Evolutionary conservation across 2,113 vertebrate genomes (phyloP), one percentile per base, ranked within the genome.

Genomic region (Triplophysa rosa): DNA sequence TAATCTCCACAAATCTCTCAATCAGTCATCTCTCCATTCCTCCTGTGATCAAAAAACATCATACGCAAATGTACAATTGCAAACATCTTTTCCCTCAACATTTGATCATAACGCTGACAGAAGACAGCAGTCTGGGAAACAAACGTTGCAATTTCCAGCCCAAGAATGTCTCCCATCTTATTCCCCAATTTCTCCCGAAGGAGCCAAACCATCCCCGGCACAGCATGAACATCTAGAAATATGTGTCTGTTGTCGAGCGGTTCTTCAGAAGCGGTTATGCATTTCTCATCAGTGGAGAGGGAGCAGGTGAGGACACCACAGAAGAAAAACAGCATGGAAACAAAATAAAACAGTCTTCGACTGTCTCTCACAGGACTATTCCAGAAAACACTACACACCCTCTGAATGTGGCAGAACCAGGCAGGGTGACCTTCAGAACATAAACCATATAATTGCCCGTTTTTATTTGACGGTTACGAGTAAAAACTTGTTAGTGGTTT

Each of bases 401-500:
- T 42, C 61, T 45, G 23, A 65, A 40, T 58, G 74, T 8, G 52
- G 47, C 23, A 66, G 23, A 12, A 6, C 37, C 2, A 45, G 47
- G 65, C 80, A 64, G 10, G 65, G 42, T 29, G 42, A 54, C 33
- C 56, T 42, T 10, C 68, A 71, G 19, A 68, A 49, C 5, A 6
- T 42, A 68, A 26, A 49, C 33, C 16, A 47, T 63, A 52, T 70
- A 70, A 79, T 16, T 52, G 68, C 58, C 47, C 1, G 33, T 19
- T 58, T 71, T 61, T 29, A 33, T 61, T 67, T 69, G 79, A 84
- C 63, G 52, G 67, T 77, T 79, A 76, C 56, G 76, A 74, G 65
- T 40, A 47, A 76, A 70, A 84, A 52, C 77, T 29, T 66, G 26
- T 70, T 79, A 79, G 83, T 65, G 79, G 80, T 79, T 84, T 76